Evolutionary conservation across 2,113 vertebrate species (phyloP).

Genomic region (Struthidea cinerea): DNA sequence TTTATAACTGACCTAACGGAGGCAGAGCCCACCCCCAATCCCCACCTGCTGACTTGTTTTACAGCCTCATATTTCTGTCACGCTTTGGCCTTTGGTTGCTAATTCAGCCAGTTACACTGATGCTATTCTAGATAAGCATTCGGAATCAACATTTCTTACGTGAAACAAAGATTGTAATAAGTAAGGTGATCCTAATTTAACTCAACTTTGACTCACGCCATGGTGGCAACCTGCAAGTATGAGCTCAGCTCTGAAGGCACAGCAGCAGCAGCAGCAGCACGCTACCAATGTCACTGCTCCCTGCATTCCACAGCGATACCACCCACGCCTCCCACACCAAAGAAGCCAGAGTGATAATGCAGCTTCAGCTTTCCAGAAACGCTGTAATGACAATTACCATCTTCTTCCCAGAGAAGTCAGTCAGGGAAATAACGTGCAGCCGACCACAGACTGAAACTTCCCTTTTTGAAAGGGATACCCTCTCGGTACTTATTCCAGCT

Average conservation of each 20-base stretch:
- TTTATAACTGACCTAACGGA: constrained; percentile 12
- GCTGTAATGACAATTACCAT: not conserved
- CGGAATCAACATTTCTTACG: not conserved
- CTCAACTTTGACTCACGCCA: accelerated
- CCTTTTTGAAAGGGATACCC: not conserved
- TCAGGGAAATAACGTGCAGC: not conserved
- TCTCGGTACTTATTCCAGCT: not conserved
- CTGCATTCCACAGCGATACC: not conserved
- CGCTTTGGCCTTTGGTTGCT: not conserved
- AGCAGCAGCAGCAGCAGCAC: not conserved
- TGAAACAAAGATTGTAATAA: not conserved
- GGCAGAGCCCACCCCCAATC: not conserved
- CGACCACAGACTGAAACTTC: not conserved
- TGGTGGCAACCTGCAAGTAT: not conserved
- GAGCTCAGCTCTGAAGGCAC: not conserved
- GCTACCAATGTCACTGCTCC: not conserved
- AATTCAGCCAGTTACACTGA: not conserved
- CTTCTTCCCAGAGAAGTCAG: not conserved
- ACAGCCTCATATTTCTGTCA: not conserved
- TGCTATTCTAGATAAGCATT: not conserved
- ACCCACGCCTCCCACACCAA: not conserved
- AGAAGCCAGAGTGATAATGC: accelerated
- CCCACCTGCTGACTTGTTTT: not conserved
- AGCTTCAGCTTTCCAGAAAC: not conserved
- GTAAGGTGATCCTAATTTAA: not conserved